A percentile compares a stretch with the other conserved stretches of the same genome.
These are phyloP conservation scores for Semaprochilodus insignis DNA, from an alignment of 2,797 vertebrate genomes.

Conservation along the genomic window DNA sequence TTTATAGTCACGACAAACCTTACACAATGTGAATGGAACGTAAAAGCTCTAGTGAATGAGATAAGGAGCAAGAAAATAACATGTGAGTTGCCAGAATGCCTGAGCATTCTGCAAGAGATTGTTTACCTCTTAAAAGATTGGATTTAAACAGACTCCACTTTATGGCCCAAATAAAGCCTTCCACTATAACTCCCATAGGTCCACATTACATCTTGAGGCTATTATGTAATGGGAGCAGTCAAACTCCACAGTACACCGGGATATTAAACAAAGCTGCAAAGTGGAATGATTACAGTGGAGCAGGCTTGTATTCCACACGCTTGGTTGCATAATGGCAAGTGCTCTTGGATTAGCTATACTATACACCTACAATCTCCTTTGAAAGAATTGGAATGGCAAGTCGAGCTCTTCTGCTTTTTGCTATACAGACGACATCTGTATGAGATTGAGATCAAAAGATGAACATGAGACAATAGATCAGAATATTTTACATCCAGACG, in stretches of 20 bases:
- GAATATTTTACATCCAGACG: too few relatives aligned
- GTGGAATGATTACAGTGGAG: not conserved
- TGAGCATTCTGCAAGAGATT: not conserved
- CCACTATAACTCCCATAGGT: conserved; percentile 19
- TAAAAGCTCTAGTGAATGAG: not conserved
- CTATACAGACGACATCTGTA: too few relatives aligned
- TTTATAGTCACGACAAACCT: not conserved
- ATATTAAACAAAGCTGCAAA: conserved; percentile 8
- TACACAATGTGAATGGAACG: not conserved
- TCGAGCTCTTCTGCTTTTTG: too few relatives aligned
- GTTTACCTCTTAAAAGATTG: conserved; percentile 37
- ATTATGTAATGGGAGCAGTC: not conserved
- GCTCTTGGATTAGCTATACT: not conserved
- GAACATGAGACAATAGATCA: too few relatives aligned
- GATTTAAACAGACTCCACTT: conserved; percentile 35
- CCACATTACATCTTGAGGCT: conserved; percentile 26
- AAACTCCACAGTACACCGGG: not conserved
- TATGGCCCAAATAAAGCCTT: conserved; percentile 4
- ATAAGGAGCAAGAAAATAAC: conserved; percentile 12
- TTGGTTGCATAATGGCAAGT: too few relatives aligned
- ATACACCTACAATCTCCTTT: too few relatives aligned
- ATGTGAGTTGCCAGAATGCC: not conserved
- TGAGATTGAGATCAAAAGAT: too few relatives aligned
- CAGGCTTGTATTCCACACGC: not conserved
- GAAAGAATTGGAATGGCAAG: too few relatives aligned